Base-by-base conservation (phyloP, 2,888 invertebrate species). In the Coremacera marginata region DNA sequence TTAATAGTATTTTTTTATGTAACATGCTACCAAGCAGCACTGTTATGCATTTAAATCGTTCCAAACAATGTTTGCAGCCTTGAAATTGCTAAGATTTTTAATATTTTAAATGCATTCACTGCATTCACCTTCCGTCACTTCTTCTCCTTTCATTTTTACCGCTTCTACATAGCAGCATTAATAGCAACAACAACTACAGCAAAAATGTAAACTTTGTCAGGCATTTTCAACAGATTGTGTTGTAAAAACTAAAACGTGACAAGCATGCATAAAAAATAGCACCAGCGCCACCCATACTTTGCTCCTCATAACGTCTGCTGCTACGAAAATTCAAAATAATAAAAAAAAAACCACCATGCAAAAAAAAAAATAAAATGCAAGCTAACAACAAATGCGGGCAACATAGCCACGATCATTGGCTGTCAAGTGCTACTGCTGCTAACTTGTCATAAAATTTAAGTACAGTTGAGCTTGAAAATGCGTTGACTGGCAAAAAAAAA, bases 181-280 rank as follows among this genome's bases (percentile, higher is more conserved):
- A 1, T 7, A 44, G 44, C 1, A 44, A 14, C 44, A 44, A 14
- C 11, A 44, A 44, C 44, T 7, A 44, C 11, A 44, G 44, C 1
- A 44, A 44, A 44, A 44, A 44, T 44, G 44, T 44, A 44, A 44
- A 44, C 11, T 11, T 44, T 44, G 44, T 11, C 44, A 44, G 11
- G 44, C 11, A 44, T 44, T 44, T 44, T 44, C 14, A 44, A 44
- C 44, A 44, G 44, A 44, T 44, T 44, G 44, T 44, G 44, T 44
- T 44, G 44, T 44, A 44, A 44, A 44, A 44, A 44, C 44, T 44
- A 60, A 60, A 71, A 71, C 71, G 71, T 71, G 71, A 71, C 71
- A 57, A 31, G 57, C 60, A 71, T 71, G 14, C 70, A 16, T 19
- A 51, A 27, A 19, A 44, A 49, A 70, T 3, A 57, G 52, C 52